These are phyloP conservation scores for Sebastes vulpes DNA, from an alignment of 2,797 vertebrate species.

Conservation along the genomic window DNA sequence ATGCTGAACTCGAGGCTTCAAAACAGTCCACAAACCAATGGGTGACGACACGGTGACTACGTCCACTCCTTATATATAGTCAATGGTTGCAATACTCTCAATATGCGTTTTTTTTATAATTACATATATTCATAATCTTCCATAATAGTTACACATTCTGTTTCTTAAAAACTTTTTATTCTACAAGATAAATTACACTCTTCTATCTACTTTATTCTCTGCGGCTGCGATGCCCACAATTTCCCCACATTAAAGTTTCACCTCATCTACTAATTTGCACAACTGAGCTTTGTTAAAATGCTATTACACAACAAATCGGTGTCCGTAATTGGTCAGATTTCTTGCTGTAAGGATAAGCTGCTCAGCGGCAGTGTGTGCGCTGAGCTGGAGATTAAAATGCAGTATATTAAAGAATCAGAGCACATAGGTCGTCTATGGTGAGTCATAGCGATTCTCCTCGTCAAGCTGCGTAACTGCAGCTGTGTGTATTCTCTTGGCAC, in stretches of 20 bases:
- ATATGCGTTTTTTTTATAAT: not conserved
- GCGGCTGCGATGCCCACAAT: not conserved
- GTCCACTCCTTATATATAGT: too few species aligned
- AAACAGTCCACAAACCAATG: too few species aligned
- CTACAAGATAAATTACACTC: fast-evolving
- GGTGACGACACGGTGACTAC: too few species aligned
- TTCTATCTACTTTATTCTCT: not conserved
- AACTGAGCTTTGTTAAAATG: not conserved
- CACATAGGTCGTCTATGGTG: not conserved
- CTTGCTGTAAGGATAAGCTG: not conserved
- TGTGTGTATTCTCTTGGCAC: not conserved
- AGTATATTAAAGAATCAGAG: not conserved
- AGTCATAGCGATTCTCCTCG: constrained; percentile 10
- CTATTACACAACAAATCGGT: not conserved
- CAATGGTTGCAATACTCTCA: too few species aligned
- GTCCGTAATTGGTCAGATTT: constrained; percentile 18
- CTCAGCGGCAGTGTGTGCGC: not conserved
- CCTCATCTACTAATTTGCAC: not conserved
- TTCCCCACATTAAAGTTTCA: not conserved
- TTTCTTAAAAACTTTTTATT: too few species aligned
- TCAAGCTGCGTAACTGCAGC: not conserved
- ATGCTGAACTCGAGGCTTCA: fast-evolving
- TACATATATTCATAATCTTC: not conserved
- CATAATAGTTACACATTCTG: not conserved
- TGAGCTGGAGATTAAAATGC: constrained; percentile 25